A percentile compares a stretch with the other conserved stretches of the same genome.
These are phyloP conservation scores for Drosophila quadrilineata DNA, from an alignment of 1,140 invertebrate genomes.

Conservation along the genomic window DNA sequence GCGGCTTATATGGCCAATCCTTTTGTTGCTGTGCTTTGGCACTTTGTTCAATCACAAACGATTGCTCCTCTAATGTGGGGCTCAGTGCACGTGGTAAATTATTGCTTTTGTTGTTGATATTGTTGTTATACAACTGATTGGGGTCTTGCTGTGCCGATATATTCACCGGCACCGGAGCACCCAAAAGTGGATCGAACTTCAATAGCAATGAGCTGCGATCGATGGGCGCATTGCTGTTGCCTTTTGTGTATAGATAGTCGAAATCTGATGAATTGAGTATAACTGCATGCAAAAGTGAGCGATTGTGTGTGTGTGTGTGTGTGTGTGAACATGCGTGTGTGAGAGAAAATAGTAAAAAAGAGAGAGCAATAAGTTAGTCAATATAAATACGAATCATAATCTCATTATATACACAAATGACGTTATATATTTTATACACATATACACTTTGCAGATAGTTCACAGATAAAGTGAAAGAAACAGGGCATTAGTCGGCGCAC, in stretches of 20 bases:
- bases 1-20: constrained; percentile 52
- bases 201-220: constrained; percentile 76
- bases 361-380: constrained; percentile 47
- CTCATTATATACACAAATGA: neutral
- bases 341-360: constrained; percentile 33
- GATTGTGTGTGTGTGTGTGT: constrained; percentile 6
- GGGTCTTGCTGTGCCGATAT: constrained; percentile 43
- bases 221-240: constrained; percentile 63
- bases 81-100: constrained; percentile 50
- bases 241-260: constrained; percentile 80
- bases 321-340: constrained; percentile 40
- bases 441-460: neutral
- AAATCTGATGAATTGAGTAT: constrained; percentile 80
- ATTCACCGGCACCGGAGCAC: constrained; percentile 69
- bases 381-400: neutral
- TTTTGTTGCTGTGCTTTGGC: constrained; percentile 39
- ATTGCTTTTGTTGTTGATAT: constrained; percentile 7
- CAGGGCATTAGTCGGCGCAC: neutral
- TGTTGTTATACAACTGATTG: constrained; percentile 36
- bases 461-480: neutral
- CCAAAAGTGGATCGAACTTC: constrained; percentile 78
- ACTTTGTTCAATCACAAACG: constrained; percentile 51
- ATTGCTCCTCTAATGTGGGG: constrained; percentile 74
- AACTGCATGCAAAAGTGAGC: too few species aligned
- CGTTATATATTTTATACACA: neutral